Percentiles rank a stretch among this genome's conserved stretches.
phyloP scores from a whole-genome alignment of 92 coral and sea anemone species.

The Parazoanthus atlanticus region DNA sequence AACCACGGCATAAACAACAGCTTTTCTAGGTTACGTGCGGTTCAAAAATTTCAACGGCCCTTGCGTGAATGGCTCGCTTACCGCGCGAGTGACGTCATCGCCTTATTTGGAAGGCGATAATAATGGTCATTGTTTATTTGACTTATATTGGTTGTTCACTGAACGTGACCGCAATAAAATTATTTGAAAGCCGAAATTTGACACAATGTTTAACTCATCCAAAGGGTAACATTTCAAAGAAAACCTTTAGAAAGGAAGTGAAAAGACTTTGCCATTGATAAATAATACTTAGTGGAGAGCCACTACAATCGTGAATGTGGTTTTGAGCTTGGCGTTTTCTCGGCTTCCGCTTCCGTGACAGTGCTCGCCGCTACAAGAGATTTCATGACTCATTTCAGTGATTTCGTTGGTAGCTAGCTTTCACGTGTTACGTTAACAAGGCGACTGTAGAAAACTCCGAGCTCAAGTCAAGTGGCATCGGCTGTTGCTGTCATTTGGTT shows the following conservation, averaged over 20 bases:
- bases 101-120: conserved; percentile 31
- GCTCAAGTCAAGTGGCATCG: not conserved
- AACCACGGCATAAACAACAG: not conserved
- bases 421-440: conserved; percentile 12
- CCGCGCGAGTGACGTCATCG: conserved; percentile 38
- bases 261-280: not conserved
- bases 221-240: conserved; percentile 5
- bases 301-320: not conserved
- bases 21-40: not conserved
- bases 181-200: conserved; percentile 24
- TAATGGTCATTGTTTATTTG: conserved; percentile 17
- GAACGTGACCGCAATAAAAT: conserved; percentile 13
- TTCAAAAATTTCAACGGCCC: not conserved
- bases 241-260: not conserved
- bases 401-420: not conserved
- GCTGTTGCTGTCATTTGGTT: not conserved
- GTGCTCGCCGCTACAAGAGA: not conserved
- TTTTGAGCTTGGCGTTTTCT: not conserved
- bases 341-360: conserved; percentile 31
- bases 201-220: conserved; percentile 1
- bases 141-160: conserved; percentile 19
- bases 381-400: conserved; percentile 12
- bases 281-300: not conserved
- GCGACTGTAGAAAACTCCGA: not conserved
- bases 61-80: conserved; percentile 23